Conservation (phyloP, 2,113 vertebrate genomes). For the Dascyllus trimaculatus region DNA sequence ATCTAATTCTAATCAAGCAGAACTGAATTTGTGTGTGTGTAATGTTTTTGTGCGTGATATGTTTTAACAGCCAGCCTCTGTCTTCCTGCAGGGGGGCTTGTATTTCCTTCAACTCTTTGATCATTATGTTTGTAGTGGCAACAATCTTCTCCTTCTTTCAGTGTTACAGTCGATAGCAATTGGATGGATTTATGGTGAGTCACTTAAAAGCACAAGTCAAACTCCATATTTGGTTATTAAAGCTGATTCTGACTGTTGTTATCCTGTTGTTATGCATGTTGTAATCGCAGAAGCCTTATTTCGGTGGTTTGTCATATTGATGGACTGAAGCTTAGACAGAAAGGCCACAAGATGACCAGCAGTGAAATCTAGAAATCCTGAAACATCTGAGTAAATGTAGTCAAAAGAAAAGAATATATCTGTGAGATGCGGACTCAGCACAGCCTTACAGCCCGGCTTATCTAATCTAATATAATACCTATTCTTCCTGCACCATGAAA, state of each 20-base stretch:
- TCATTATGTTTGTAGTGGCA: slow-evolving; percentile 83
- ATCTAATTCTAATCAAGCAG: not conserved
- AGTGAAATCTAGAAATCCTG: too few relatives aligned
- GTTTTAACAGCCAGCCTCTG: not conserved
- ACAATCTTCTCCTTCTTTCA: slow-evolving; percentile 82
- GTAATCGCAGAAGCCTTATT: not conserved
- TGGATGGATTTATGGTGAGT: slow-evolving; percentile 84
- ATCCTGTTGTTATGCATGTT: not conserved
- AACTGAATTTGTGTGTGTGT: slow-evolving; percentile 19
- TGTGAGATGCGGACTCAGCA: too few relatives aligned
- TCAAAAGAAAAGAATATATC: too few relatives aligned
- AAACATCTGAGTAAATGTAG: too few relatives aligned
- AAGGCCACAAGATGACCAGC: too few relatives aligned
- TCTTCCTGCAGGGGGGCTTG: slow-evolving; percentile 76
- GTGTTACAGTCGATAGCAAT: slow-evolving; percentile 79
- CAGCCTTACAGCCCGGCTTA: too few relatives aligned
- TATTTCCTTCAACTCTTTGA: slow-evolving; percentile 85
- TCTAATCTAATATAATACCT: too few relatives aligned
- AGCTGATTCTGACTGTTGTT: not conserved
- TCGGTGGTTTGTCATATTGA: not conserved
- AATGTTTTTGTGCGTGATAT: slow-evolving; percentile 24
- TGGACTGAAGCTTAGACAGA: too few relatives aligned
- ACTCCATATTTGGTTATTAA: not conserved
- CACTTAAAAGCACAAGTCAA: not conserved
- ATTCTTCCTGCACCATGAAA: not conserved